phyloP scores from a whole-genome alignment of 2,113 vertebrate genomes.

The Chlorocebus sabaeus region DNA sequence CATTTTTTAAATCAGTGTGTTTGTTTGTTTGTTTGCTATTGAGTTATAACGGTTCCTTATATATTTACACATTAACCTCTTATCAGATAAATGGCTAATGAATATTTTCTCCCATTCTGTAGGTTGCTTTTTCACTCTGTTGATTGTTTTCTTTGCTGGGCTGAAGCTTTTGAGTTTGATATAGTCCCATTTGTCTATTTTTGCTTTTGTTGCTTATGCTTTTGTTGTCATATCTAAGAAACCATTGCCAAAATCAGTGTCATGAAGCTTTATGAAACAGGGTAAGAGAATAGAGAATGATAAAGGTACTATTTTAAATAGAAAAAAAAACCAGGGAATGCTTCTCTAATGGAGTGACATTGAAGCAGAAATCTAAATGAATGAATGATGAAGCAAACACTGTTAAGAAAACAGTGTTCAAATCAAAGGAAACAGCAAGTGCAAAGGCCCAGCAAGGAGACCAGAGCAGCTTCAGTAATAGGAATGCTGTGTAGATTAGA shows the following conservation, averaged over 20 bases:
- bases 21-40: not conserved
- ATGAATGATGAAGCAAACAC: not conserved
- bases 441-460: not conserved
- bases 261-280: not conserved
- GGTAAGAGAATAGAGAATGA: not conserved
- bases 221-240: not conserved
- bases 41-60: not conserved
- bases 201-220: not conserved
- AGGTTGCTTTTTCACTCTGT: not conserved
- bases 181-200: not conserved
- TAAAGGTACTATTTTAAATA: not conserved
- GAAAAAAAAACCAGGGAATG: not conserved
- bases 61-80: not conserved
- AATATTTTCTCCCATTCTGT: not conserved
- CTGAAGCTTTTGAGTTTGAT: not conserved
- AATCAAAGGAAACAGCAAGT: not conserved
- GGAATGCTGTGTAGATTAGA: not conserved
- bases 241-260: not conserved
- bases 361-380: not conserved
- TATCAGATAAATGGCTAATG: not conserved
- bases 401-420: not conserved
- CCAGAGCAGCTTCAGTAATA: not conserved
- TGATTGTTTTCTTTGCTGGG: not conserved
- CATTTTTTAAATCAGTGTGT: not conserved
- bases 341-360: not conserved